Evolutionary conservation across 2,888 invertebrate species (phyloP), one percentile per base, ranked within the genome.

Genomic region (Euclidia mi): DNA sequence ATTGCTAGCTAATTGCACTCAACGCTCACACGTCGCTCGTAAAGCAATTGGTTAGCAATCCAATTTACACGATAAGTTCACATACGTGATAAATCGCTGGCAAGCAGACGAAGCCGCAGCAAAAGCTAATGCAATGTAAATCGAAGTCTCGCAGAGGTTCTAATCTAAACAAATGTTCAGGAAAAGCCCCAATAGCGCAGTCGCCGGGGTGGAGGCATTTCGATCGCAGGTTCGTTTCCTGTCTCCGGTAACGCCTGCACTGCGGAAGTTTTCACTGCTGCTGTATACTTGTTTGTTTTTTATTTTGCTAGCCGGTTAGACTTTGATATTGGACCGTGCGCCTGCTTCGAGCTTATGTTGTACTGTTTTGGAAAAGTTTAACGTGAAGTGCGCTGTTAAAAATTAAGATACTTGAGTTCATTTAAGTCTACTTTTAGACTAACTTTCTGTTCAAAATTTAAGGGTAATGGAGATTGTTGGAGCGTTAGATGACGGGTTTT

Each of bases 211-310:
- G 73, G 65, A 53, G 56, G 42, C 45, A 44, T 57, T 64, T 66
- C 65, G 55, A 68, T 65, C 69, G 53, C 55, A 45, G 63, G 69
- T 56, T 69, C 63, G 74, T 71, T 78, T 79, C 78, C 78, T 65
- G 78, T 63, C 74, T 70, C 76, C 78, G 76, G 63, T 28, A n/a
- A 18, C 31, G 51, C 38, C 38, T 38, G 44, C 45, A 10, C 44
- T 4, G n/a, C 41, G 64, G 64, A 65, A 42, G 42, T 49, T 34
- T 52, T 42, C 44, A 38, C 31, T 51, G 28, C 31, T 15, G 25
- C 32, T 51, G 51, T 46, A 59, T 63, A 42, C 71, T 58, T 69
- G 52, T 66, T 63, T 71, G 41, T 57, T 50, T n/a, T n/a, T n/a
- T 64, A 2, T 51, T 18, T 29, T 40, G 42, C 40, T 11, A 68